Base-by-base conservation (phyloP, 2,113 vertebrate species). In the Melanerpes aurifrons region DNA sequence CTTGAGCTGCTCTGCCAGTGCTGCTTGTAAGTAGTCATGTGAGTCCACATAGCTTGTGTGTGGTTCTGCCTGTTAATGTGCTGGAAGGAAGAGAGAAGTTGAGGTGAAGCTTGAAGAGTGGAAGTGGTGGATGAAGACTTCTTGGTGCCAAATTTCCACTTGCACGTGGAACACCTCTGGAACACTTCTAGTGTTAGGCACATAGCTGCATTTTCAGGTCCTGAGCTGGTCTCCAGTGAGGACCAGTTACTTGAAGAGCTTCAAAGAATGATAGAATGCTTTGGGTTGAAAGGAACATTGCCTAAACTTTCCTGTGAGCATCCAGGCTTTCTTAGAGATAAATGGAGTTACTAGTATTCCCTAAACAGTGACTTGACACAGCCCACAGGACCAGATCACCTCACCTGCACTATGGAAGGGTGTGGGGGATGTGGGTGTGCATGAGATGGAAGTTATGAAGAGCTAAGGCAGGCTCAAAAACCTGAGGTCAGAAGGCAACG, bases 151-250 rank as follows among this genome's bases (percentile, higher is more conserved):
- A 17, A 15, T 58, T 76, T 73, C 29, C 4, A 10, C 61, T 86
- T 86, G 50, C 2, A 1, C 1, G 0, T 8, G 8, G 10, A 43
- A 12, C 10, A 9, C 15, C 28, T 0, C 1, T 19, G 48, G 63
- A 64, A 72, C 67, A 7, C 10, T 35, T 7, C 40, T 89, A 84
- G 50, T 62, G 18, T 79, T 35, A 9, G 47, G 29, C 22, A 29
- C 7, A 5, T 2, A n/a, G 22, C 24, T 66, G 12, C 3, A 17
- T 78, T 89, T 82, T 17, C 48, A 28, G 48, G 7, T 26, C 70
- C 66, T 78, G 53, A 79, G 31, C 54, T 66, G 54, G 72, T 24
- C 37, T 78, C 19, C 20, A 68, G n/a, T n/a, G 66, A 80, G 53
- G 24, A 56, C 18, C 15, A 32, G 22, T 54, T 83, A 24, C 6